Evolutionary conservation across 2,888 invertebrate species (phyloP).

Genomic region (Macropis europaea): DNA sequence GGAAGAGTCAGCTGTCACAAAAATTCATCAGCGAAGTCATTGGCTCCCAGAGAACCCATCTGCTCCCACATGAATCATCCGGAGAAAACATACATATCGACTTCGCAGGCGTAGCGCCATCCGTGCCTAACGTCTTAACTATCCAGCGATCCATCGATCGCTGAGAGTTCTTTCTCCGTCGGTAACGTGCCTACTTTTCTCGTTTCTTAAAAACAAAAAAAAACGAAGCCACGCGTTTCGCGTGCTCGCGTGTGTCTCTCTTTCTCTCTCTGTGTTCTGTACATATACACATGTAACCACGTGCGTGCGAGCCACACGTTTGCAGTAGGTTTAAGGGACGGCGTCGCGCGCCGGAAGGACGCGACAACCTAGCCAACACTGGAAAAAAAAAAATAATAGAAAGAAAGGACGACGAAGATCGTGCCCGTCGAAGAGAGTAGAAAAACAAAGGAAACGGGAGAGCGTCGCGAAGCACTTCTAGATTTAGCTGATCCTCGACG

Average conservation of each 20-base stretch:
- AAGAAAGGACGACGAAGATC: not conserved
- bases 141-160: not conserved
- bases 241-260: constrained; percentile 1
- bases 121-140: not conserved
- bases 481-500: not conserved
- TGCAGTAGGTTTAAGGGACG: not conserved
- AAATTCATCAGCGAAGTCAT: not conserved
- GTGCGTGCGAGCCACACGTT: constrained; percentile 24
- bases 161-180: not conserved
- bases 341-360: not conserved
- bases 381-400: not conserved
- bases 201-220: not conserved
- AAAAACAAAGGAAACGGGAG: no score
- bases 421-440: not conserved
- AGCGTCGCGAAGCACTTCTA: not conserved
- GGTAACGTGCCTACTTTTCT: constrained; percentile 5
- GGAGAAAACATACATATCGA: constrained; percentile 12
- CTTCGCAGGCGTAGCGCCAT: not conserved
- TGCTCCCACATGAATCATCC: not conserved
- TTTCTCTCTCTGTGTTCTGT: constrained; percentile 12
- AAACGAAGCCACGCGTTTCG: not conserved
- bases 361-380: not conserved
- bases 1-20: no score
- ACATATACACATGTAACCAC: constrained; percentile 24
- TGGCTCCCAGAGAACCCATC: not conserved